These are phyloP conservation scores for Brienomyrus longianalis DNA, from an alignment of 2,113 vertebrate genomes.

Conservation along the genomic window DNA sequence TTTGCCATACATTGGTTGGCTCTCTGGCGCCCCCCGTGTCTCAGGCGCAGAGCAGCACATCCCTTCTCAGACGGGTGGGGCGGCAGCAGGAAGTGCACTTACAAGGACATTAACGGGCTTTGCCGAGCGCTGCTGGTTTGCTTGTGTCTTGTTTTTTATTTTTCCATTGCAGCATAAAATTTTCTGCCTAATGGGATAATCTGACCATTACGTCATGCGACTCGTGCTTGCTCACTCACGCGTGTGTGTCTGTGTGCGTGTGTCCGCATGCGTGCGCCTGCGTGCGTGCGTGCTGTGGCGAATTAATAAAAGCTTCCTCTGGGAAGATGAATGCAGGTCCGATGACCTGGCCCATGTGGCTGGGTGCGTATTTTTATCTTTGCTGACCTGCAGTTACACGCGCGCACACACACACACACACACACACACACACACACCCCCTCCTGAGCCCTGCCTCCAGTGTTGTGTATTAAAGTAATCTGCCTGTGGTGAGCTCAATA, in stretches of 20 bases:
- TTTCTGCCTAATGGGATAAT: conserved; percentile 2
- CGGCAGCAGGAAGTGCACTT: conserved; percentile 4
- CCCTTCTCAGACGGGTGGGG: background rate
- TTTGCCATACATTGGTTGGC: background rate
- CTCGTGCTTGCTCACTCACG: background rate
- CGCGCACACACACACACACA: background rate
- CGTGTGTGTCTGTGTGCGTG: background rate
- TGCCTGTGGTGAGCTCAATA: conserved; percentile 23
- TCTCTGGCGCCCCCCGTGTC: background rate
- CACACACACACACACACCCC: background rate
- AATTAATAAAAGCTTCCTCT: conserved; percentile 3
- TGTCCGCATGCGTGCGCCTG: background rate
- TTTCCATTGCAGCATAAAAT: conserved; percentile 1
- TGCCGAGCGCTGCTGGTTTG: conserved; percentile 11
- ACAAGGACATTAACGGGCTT: conserved; percentile 32
- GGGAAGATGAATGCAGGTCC: conserved; percentile 19
- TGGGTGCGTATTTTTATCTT: conserved; percentile 39
- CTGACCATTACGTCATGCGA: background rate
- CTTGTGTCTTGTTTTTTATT: conserved; percentile 22
- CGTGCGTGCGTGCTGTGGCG: background rate
- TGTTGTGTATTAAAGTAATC: conserved; percentile 49
- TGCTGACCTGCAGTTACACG: conserved; percentile 51
- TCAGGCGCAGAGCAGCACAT: background rate
- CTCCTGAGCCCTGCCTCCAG: conserved; percentile 43
- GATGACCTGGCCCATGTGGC: conserved; percentile 38